These are phyloP conservation scores for Eilema sororculum DNA, from an alignment of 2,888 invertebrate species.

Conservation along the genomic window DNA sequence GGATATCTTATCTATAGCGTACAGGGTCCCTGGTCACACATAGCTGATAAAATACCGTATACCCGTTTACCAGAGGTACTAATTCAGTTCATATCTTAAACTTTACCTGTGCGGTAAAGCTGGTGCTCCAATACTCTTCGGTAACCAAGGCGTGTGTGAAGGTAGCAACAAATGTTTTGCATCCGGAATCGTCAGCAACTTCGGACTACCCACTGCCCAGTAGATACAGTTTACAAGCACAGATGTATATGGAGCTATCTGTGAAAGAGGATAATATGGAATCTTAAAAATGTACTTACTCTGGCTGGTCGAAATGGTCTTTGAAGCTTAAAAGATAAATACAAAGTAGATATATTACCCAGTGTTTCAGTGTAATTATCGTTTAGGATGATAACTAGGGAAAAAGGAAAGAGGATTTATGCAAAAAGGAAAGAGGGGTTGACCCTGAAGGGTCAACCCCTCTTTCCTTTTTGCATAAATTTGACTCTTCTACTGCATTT, in stretches of 20 bases:
- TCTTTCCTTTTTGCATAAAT: too few relatives aligned
- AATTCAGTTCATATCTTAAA: background rate
- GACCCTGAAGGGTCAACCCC: too few relatives aligned
- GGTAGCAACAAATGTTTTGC: constrained; percentile 97
- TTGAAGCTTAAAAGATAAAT: too few relatives aligned
- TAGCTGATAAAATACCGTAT: background rate
- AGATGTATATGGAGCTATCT: constrained; percentile 98
- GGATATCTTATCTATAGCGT: background rate
- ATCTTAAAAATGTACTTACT: background rate
- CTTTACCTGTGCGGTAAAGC: constrained; percentile 91
- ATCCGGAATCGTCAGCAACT: constrained; percentile 98
- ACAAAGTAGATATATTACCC: too few relatives aligned
- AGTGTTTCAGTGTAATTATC: background rate
- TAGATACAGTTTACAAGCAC: constrained; percentile 99
- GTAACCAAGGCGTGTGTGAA: constrained; percentile 97
- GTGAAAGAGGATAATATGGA: constrained; percentile 35
- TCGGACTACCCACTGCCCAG: constrained; percentile 99
- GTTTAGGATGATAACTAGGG: too few relatives aligned
- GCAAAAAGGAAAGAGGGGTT: too few relatives aligned
- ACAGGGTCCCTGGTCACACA: background rate
- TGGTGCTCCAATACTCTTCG: constrained; percentile 95
- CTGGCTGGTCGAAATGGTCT: too few relatives aligned
- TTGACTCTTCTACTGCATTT: too few relatives aligned
- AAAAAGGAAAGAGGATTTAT: too few relatives aligned
- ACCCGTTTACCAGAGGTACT: too few relatives aligned